Conservation (phyloP, 2,113 vertebrate species). For the Naja naja region DNA sequence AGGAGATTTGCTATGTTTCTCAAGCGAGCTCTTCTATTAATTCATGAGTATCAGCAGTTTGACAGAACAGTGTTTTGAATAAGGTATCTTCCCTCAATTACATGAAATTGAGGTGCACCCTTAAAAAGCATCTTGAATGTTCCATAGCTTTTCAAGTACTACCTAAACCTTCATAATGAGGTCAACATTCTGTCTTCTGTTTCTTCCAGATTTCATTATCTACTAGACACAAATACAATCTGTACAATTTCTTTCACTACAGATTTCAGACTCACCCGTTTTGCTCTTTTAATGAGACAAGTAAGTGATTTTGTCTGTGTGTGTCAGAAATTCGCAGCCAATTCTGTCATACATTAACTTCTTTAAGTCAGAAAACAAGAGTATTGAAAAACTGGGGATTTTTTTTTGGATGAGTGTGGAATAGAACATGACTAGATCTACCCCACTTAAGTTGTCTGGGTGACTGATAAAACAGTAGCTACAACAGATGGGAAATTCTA, state of each 20-base stretch:
- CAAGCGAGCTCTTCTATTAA: background rate
- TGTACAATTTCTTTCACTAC: background rate
- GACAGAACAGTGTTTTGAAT: background rate
- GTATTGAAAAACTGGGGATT: background rate
- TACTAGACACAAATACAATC: background rate
- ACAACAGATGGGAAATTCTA: background rate
- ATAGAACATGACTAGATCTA: background rate
- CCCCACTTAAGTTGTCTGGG: background rate
- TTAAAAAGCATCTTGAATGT: background rate
- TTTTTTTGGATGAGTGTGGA: background rate
- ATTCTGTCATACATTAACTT: background rate
- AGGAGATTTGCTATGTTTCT: background rate
- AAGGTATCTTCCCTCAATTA: background rate
- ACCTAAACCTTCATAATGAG: background rate
- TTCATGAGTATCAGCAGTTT: background rate
- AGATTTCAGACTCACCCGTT: background rate
- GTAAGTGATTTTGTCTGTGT: background rate
- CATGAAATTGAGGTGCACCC: background rate
- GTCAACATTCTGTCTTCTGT: background rate
- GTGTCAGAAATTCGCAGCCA: background rate
- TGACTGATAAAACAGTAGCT: background rate
- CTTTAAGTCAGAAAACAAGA: background rate
- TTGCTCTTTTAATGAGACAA: background rate
- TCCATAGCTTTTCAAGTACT: background rate
- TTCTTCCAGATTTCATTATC: background rate